These are phyloP conservation scores for Falco naumanni DNA, from an alignment of 2,797 vertebrate genomes.

Conservation along the genomic window DNA sequence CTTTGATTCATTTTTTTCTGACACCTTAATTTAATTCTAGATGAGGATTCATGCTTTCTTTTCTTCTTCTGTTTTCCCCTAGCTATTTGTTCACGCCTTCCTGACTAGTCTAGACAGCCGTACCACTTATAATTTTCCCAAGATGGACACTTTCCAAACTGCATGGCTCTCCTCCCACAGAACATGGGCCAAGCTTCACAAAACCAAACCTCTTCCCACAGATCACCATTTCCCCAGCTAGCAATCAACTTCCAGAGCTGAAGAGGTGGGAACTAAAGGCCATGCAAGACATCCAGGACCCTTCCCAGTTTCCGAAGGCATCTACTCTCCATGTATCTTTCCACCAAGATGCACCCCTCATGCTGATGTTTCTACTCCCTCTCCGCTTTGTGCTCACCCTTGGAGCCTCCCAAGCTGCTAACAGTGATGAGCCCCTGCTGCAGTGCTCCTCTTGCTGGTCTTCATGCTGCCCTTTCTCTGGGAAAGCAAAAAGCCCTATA, in stretches of 20 bases:
- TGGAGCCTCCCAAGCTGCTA: not conserved
- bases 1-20: not conserved
- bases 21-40: not conserved
- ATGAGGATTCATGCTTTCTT: not conserved
- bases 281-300: not conserved
- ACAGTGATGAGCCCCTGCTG: not conserved
- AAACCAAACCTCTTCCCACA: constrained; percentile 19
- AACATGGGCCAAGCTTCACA: constrained; percentile 10
- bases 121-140: not conserved
- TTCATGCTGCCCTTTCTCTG: not conserved
- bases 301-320: not conserved
- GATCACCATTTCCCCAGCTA: not conserved
- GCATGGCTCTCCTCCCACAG: not conserved
- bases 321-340: not conserved
- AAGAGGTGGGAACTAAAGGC: not conserved
- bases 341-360: not conserved
- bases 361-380: not conserved
- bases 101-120: constrained; percentile 62
- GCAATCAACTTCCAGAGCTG: not conserved
- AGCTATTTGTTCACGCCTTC: constrained; percentile 20
- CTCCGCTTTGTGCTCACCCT: fast-evolving
- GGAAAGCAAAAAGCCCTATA: not conserved
- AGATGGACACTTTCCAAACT: constrained; percentile 28
- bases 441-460: not conserved
- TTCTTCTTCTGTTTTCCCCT: not conserved